Percentiles rank a stretch among this genome's conserved stretches.
Evolutionary conservation across 2,113 vertebrate genomes (phyloP).

Genomic region (Bos javanicus): DNA sequence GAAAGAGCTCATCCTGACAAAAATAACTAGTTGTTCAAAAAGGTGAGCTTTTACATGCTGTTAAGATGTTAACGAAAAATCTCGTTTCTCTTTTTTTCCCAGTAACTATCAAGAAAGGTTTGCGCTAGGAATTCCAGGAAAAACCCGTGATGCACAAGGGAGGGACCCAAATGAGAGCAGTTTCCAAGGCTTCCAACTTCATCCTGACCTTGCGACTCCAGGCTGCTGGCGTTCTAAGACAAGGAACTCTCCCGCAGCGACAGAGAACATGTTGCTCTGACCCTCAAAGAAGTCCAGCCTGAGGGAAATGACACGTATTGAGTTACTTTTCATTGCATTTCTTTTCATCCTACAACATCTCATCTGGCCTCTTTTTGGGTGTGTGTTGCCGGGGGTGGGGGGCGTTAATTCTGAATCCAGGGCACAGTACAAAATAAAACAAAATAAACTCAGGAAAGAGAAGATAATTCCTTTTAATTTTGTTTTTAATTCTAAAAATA

Average conservation of each 20-base stretch:
- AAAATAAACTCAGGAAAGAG: not conserved
- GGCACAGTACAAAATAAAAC: not conserved
- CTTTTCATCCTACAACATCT: not conserved
- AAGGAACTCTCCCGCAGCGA: not conserved
- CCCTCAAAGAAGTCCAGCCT: not conserved
- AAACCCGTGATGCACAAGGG: not conserved
- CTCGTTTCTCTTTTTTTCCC: not conserved
- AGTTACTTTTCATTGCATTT: not conserved
- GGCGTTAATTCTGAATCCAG: not conserved
- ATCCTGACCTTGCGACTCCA: not conserved
- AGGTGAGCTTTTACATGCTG: not conserved
- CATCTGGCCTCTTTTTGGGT: not conserved
- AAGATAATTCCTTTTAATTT: not conserved
- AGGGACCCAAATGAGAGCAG: not conserved
- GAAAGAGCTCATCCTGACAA: not conserved
- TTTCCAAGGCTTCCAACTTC: not conserved
- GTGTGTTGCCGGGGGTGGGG: fast-evolving
- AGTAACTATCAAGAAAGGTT: not conserved
- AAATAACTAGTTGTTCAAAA: slow-evolving; percentile 3
- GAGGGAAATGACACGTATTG: not conserved
- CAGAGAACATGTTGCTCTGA: not conserved
- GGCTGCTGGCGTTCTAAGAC: not conserved
- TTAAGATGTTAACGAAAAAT: slow-evolving; percentile 1
- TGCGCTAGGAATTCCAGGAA: slow-evolving; percentile 12
- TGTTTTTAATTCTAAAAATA: slow-evolving; percentile 20